Conservation (phyloP, 2,113 vertebrate species). For the Indicator maculatus region DNA sequence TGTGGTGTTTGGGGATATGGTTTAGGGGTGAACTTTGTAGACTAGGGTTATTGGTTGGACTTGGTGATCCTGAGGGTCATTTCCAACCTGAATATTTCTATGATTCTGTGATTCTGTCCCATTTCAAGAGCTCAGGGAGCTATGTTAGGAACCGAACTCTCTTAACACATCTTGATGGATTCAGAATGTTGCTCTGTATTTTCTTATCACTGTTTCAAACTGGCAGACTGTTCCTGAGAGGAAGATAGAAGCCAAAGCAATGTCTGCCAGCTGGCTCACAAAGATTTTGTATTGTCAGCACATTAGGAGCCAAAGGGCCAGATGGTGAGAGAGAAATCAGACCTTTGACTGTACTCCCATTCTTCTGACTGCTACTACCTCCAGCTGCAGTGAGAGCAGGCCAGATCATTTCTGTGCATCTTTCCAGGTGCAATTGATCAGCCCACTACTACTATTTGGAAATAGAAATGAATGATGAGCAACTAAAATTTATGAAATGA, state of each 20-base stretch:
- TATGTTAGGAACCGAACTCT: not conserved
- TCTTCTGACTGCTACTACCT: not conserved
- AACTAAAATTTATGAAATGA: constrained; percentile 1
- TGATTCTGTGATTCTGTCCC: too few relatives aligned
- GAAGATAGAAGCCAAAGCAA: constrained; percentile 22
- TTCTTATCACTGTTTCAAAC: not conserved
- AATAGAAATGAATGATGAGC: not conserved
- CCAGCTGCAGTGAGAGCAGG: not conserved
- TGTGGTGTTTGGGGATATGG: too few relatives aligned
- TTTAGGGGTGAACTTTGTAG: too few relatives aligned
- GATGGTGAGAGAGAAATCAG: constrained; percentile 35
- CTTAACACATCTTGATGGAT: not conserved
- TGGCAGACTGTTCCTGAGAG: not conserved
- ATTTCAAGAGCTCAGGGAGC: not conserved
- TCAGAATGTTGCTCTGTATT: not conserved
- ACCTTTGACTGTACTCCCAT: not conserved
- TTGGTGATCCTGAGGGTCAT: too few relatives aligned
- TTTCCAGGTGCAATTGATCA: not conserved
- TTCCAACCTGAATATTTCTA: too few relatives aligned
- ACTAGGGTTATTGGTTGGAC: too few relatives aligned
- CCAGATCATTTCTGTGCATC: not conserved
- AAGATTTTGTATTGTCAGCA: constrained; percentile 31
- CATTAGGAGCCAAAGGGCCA: constrained; percentile 45
- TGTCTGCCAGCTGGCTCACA: constrained; percentile 48
- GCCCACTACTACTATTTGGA: not conserved